Percentiles rank a stretch among this genome's conserved stretches.
Evolutionary conservation across 2,113 vertebrate species (phyloP).

Genomic region (Neodontobutis hainanensis): DNA sequence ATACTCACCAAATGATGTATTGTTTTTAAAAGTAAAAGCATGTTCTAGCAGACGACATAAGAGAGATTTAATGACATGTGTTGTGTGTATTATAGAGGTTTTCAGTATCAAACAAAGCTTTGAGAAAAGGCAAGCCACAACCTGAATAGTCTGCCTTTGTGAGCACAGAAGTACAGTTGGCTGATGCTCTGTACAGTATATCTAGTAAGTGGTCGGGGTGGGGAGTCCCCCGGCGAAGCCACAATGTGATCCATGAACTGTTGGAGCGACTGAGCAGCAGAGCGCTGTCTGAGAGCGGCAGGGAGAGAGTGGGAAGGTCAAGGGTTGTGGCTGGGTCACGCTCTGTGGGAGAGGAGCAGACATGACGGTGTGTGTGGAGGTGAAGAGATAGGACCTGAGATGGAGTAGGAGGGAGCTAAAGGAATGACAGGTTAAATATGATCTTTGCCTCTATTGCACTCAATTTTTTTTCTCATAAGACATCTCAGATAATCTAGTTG

Average conservation of each 20-base stretch:
- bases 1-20: too few relatives aligned
- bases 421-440: conserved; percentile 35
- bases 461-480: too few relatives aligned
- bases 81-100: too few relatives aligned
- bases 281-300: conserved; percentile 42
- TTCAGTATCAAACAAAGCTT: neutral
- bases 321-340: conserved; percentile 71
- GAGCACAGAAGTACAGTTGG: neutral
- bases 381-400: conserved; percentile 24
- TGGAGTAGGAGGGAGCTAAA: conserved; percentile 11
- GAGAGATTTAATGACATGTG: too few relatives aligned
- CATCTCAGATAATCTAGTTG: neutral
- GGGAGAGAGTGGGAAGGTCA: conserved; percentile 60
- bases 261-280: conserved; percentile 44
- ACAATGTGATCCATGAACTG: conserved; percentile 27
- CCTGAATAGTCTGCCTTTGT: neutral
- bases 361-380: conserved; percentile 37
- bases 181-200: conserved; percentile 1
- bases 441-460: conserved; percentile 6
- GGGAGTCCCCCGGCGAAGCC: neutral
- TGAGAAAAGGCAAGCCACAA: conserved; percentile 1
- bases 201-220: neutral
- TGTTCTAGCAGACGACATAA: too few relatives aligned
- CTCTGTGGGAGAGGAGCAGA: conserved; percentile 63
- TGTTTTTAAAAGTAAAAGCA: too few relatives aligned